Evolutionary conservation across 2,113 vertebrate genomes (phyloP).

Genomic region (Axis porcinus): DNA sequence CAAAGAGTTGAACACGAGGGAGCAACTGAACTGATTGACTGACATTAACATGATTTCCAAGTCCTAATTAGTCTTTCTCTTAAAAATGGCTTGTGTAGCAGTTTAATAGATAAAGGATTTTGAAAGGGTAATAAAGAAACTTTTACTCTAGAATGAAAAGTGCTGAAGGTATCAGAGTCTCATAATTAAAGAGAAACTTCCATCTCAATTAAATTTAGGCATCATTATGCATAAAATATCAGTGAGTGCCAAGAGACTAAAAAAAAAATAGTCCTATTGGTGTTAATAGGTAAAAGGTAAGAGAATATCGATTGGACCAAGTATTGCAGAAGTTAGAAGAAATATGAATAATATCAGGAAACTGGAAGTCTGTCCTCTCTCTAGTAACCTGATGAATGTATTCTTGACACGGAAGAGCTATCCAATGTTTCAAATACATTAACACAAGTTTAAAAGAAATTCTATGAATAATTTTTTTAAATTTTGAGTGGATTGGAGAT

Average conservation of each 20-base stretch:
- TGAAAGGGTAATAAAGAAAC: slow-evolving; percentile 72
- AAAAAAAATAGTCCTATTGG: slow-evolving; percentile 75
- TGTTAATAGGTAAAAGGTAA: slow-evolving; percentile 76
- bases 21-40: not conserved
- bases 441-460: slow-evolving; percentile 51
- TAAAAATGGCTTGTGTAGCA: slow-evolving; percentile 76
- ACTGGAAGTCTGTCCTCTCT: not conserved
- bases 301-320: slow-evolving; percentile 53
- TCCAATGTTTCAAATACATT: slow-evolving; percentile 35
- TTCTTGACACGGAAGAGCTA: slow-evolving; percentile 26
- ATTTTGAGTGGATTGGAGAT: not conserved
- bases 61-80: slow-evolving; percentile 73
- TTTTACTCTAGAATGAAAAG: slow-evolving; percentile 78
- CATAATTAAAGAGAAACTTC: slow-evolving; percentile 85
- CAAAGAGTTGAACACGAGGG: not conserved
- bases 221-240: slow-evolving; percentile 83
- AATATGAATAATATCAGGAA: slow-evolving; percentile 59
- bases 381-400: slow-evolving; percentile 50
- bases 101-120: slow-evolving; percentile 78
- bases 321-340: slow-evolving; percentile 59
- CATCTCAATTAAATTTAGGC: slow-evolving; percentile 83
- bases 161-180: slow-evolving; percentile 79
- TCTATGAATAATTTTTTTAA: slow-evolving; percentile 27
- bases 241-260: slow-evolving; percentile 74
- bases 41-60: slow-evolving; percentile 75